These are phyloP conservation scores for Dendroctonus ponderosae DNA, from an alignment of 1,140 invertebrate species.

Conservation along the genomic window DNA sequence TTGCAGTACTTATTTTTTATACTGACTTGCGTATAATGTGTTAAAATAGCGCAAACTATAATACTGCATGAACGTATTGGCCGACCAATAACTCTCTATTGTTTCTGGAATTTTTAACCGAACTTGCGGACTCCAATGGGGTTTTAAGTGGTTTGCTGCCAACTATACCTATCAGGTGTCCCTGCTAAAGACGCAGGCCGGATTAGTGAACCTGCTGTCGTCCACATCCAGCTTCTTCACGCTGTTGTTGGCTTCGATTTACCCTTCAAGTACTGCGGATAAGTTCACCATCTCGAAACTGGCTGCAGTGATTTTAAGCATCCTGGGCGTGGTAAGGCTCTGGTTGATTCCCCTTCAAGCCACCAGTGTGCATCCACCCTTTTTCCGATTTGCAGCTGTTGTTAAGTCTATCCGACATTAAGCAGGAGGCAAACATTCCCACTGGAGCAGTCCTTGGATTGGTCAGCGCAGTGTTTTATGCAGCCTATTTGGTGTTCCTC, in stretches of 20 bases:
- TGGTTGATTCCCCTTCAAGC: background rate
- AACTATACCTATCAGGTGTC: slow-evolving; percentile 82
- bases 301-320: slow-evolving; percentile 73
- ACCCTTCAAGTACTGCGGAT: slow-evolving; percentile 74
- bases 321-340: slow-evolving; percentile 70
- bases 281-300: slow-evolving; percentile 81
- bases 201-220: slow-evolving; percentile 72
- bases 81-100: too few relatives aligned
- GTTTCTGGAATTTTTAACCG: too few relatives aligned
- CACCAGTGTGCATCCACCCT: background rate
- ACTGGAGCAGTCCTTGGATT: slow-evolving; percentile 73
- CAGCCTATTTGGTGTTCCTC: slow-evolving; percentile 79
- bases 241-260: slow-evolving; percentile 74
- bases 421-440: slow-evolving; percentile 61
- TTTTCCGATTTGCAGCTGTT: slow-evolving; percentile 52
- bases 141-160: slow-evolving; percentile 73
- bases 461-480: slow-evolving; percentile 81
- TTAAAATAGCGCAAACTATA: too few relatives aligned
- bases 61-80: too few relatives aligned
- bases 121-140: too few relatives aligned
- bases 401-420: slow-evolving; percentile 71
- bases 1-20: too few relatives aligned
- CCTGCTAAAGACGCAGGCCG: slow-evolving; percentile 70
- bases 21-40: too few relatives aligned
- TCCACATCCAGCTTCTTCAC: slow-evolving; percentile 84